Conservation (phyloP, 2,888 invertebrate species). For the Parnassius mnemosyne region DNA sequence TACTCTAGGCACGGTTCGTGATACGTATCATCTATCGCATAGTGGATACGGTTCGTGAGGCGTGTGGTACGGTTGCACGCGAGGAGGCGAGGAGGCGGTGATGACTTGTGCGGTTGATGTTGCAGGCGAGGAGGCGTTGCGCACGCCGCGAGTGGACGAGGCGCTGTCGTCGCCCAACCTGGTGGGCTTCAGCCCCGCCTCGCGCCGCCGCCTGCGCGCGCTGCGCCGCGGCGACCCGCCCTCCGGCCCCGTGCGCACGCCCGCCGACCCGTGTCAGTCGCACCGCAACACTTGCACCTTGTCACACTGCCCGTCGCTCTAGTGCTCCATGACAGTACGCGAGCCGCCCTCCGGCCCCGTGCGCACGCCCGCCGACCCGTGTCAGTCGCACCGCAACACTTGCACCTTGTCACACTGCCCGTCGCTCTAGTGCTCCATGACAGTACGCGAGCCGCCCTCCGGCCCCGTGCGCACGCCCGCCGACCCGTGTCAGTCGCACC, state of each 20-base stretch:
- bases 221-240: conserved; percentile 68
- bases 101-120: too few species aligned
- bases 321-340: conserved; percentile 3
- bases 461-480: conserved; percentile 64
- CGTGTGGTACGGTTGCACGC: too few species aligned
- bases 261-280: conserved; percentile 64
- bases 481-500: conserved; percentile 50
- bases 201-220: conserved; percentile 61
- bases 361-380: conserved; percentile 63
- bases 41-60: too few species aligned
- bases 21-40: too few species aligned
- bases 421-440: too few species aligned
- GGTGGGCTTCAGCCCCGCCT: conserved; percentile 57
- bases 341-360: conserved; percentile 68
- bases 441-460: too few species aligned
- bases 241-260: conserved; percentile 65
- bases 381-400: conserved; percentile 50
- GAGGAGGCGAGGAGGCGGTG: too few species aligned
- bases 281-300: not conserved
- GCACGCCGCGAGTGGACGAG: conserved; percentile 65
- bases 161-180: conserved; percentile 67
- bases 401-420: too few species aligned
- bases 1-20: too few species aligned
- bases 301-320: not conserved
- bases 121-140: conserved; percentile 33